Conservation (phyloP, 2,797 vertebrate species). For the Esox masquinongy region DNA sequence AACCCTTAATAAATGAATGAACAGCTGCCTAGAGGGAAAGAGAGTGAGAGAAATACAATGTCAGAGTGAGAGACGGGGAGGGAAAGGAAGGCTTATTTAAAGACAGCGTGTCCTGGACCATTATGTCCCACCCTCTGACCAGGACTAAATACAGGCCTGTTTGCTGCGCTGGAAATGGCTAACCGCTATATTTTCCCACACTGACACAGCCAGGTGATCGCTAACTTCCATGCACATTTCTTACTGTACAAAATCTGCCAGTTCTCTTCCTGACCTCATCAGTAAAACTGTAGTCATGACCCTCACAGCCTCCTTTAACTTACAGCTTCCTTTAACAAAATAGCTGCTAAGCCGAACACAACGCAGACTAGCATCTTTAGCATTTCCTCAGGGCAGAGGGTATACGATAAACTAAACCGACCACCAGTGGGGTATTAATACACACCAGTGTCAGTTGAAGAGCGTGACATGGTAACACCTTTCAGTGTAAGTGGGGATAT, state of each 20-base stretch:
- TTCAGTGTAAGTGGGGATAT: conserved; percentile 28
- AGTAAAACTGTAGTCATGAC: conserved; percentile 44
- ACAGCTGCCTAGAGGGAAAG: conserved; percentile 61
- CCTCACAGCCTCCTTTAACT: conserved; percentile 43
- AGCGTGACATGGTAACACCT: conserved; percentile 27
- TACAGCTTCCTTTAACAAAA: conserved; percentile 39
- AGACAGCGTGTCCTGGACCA: not conserved
- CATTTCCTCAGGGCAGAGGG: not conserved
- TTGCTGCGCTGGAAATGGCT: conserved; percentile 24
- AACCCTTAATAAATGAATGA: conserved; percentile 58
- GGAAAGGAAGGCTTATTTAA: not conserved
- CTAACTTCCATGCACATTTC: conserved; percentile 10
- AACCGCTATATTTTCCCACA: conserved; percentile 34
- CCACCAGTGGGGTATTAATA: conserved; percentile 46
- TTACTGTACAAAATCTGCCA: not conserved
- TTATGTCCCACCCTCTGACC: not conserved
- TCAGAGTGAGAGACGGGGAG: conserved; percentile 35
- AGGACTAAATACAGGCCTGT: conserved; percentile 22
- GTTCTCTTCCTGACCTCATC: not conserved
- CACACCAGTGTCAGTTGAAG: conserved; percentile 37
- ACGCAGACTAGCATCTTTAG: conserved; percentile 46
- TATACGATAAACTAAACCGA: conserved; percentile 42
- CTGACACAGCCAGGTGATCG: conserved; percentile 48
- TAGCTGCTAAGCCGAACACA: conserved; percentile 41
- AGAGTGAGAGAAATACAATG: conserved; percentile 21